Base-by-base conservation (phyloP, 2,888 invertebrate genomes). In the Panzeria rudis region DNA sequence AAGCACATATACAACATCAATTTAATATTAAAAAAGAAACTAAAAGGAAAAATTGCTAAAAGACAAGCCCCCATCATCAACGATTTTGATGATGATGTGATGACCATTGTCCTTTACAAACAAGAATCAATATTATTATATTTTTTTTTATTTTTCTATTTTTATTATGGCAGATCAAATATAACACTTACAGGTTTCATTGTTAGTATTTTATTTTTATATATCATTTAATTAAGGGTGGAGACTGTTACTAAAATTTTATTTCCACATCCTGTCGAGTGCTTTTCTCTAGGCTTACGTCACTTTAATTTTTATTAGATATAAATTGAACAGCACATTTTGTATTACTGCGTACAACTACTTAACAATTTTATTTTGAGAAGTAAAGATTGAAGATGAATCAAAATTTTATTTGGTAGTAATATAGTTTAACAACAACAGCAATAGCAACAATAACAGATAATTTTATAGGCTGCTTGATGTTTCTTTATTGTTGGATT, bases 171-270 rank as follows among this genome's bases (percentile, higher is more conserved):
- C 56, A 78, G 69, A 78, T 81, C 84, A 82, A 82, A 82, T 56
- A 85, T 64, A 85, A 85, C 82, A 85, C 78, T 85, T 85, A 85
- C 85, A 85, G 85, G 85, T 85, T 85, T 82, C 78, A 77, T 78
- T 64, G 64, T 47, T 71, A 23, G 47, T 61, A 9, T 52, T 76
- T 66, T 54, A 13, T 83, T 52, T 44, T 50, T 76, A 38, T 61
- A 44, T 78, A 38, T 56, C 44, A 38, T 82, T 62, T 69, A 35
- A 76, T 82, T 75, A 64, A 25, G 68, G 82, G 76, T 76, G 76
- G 81, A n/a, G n/a, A 50, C 62, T 61, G 61, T 82, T 54, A 61
- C 66, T 76, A 69, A 76, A 83, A 61, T 71, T 80, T 75, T 84
- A 84, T 80, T 84, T 80, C 69, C 84, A 35, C 68, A 78, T 81